Conservation (phyloP, 2,888 invertebrate species). For the Lycocerus yunnanus region DNA sequence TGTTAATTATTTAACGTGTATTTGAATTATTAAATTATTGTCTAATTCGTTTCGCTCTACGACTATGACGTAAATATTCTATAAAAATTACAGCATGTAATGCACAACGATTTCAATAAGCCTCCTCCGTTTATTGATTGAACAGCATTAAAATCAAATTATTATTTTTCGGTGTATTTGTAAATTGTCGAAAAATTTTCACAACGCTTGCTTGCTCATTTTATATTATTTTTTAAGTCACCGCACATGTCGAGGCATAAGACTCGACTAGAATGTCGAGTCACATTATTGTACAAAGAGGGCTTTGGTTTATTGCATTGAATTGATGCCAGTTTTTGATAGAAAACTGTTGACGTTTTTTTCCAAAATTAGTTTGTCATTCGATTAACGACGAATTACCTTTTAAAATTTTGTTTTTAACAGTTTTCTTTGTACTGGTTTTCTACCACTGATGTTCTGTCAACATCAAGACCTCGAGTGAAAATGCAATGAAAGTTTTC, state of each 20-base stretch:
- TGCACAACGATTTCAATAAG: not conserved
- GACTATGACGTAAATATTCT: not conserved
- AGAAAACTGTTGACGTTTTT: not conserved
- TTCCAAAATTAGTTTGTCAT: not conserved
- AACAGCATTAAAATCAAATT: not conserved
- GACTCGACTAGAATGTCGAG: too few relatives aligned
- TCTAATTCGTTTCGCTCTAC: not conserved
- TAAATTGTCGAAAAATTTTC: not conserved
- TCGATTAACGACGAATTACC: not conserved
- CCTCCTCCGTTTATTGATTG: not conserved
- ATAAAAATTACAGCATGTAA: not conserved
- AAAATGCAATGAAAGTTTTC: not conserved
- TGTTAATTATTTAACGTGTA: not conserved
- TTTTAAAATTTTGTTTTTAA: not conserved
- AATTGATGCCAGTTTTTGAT: not conserved
- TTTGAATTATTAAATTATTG: not conserved
- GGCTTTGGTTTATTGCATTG: too few relatives aligned
- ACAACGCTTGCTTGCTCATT: not conserved
- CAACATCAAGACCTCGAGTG: not conserved
- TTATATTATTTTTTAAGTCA: too few relatives aligned
- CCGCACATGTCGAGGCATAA: too few relatives aligned
- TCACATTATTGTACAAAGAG: too few relatives aligned
- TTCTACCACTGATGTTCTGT: not conserved
- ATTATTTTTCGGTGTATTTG: not conserved
- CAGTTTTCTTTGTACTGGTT: not conserved